These are phyloP conservation scores for Cryptus viduatorius DNA, from an alignment of 2,888 invertebrate genomes.

Conservation along the genomic window DNA sequence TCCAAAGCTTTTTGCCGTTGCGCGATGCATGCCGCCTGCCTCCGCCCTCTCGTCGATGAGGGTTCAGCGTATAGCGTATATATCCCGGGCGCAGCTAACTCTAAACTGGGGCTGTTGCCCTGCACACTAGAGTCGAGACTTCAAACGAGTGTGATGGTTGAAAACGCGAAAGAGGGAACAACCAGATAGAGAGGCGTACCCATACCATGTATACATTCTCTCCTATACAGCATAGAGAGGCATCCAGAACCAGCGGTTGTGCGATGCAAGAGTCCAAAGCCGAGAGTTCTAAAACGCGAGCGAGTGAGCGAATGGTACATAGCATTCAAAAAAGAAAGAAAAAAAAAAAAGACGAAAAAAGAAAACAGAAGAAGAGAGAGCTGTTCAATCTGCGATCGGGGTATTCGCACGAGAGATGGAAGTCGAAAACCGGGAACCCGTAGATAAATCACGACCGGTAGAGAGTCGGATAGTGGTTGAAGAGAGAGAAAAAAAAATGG, in stretches of 20 bases:
- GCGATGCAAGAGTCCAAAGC: slow-evolving; percentile 47
- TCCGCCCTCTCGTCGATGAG: slow-evolving; percentile 28
- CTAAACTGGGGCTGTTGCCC: slow-evolving; percentile 39
- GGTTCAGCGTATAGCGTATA: slow-evolving; percentile 18
- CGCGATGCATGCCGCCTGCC: slow-evolving; percentile 2
- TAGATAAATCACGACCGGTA: slow-evolving; percentile 79
- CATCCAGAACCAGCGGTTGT: slow-evolving; percentile 40
- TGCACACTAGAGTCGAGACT: slow-evolving; percentile 41
- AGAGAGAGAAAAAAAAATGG: slow-evolving; percentile 28
- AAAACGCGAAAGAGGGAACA: slow-evolving; percentile 48
- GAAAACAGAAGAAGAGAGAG: slow-evolving; percentile 51
- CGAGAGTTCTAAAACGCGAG: slow-evolving; percentile 49
- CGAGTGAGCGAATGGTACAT: slow-evolving; percentile 62
- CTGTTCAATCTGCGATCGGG: slow-evolving; percentile 65
- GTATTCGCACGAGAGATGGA: slow-evolving; percentile 73
- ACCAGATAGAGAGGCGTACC: slow-evolving; percentile 38
- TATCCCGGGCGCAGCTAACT: slow-evolving; percentile 6
- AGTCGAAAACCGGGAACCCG: slow-evolving; percentile 76
- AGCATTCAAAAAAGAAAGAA: slow-evolving; percentile 41
- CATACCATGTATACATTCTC: slow-evolving; percentile 16
- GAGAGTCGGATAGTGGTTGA: slow-evolving; percentile 38
- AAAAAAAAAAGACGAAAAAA: not conserved
- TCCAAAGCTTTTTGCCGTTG: not conserved
- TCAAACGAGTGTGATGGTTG: slow-evolving; percentile 60
- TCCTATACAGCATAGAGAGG: slow-evolving; percentile 17